Evolutionary conservation across 2,113 vertebrate species (phyloP), one percentile per base, ranked within the genome.

Genomic region (Anhinga rufa): DNA sequence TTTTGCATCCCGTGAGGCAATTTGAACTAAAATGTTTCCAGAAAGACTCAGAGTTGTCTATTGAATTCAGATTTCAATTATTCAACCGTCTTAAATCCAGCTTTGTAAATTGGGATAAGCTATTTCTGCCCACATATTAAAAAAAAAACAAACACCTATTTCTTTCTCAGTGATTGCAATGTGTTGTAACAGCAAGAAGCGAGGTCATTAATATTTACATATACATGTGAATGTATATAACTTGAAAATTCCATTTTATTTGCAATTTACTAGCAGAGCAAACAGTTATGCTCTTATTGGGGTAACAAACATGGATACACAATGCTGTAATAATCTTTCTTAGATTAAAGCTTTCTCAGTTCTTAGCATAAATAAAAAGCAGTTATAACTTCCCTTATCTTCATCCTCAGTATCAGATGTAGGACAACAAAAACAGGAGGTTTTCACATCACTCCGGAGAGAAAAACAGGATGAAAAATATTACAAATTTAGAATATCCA

Each of bases 221-320:
- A 74, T 21, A 77, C 19, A 24, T 66, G 31, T n/a, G 60, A 96
- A 94, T 60, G 46, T 77, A 79, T 38, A 26, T 86, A 95, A 91
- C 48, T 58, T 91, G 55, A 95, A 93, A 96, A 75, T 74, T 70
- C 46, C 52, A 65, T 62, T 92, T 96, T 86, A 87, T 90, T 92
- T 80, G n/a, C 74, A 94, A 46, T 88, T 95, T 94, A 81, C 34
- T 84, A 91, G 32, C 52, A 92, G 44, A 86, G 87, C 62, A 92
- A 60, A 79, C 4, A 80, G 62, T 15, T 77, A 14, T 77, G 25
- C 20, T 96, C 17, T 75, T 82, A 42, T 48, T 49, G 17, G 16
- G 54, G 68, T 40, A 58, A 72, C 28, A 92, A 92, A 90, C 18
- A 64, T 20, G 26, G 40, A 86, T 90, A 80, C 17, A 81, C 36